Evolutionary conservation across 2,113 vertebrate genomes (phyloP).

Genomic region (Scomber japonicus): DNA sequence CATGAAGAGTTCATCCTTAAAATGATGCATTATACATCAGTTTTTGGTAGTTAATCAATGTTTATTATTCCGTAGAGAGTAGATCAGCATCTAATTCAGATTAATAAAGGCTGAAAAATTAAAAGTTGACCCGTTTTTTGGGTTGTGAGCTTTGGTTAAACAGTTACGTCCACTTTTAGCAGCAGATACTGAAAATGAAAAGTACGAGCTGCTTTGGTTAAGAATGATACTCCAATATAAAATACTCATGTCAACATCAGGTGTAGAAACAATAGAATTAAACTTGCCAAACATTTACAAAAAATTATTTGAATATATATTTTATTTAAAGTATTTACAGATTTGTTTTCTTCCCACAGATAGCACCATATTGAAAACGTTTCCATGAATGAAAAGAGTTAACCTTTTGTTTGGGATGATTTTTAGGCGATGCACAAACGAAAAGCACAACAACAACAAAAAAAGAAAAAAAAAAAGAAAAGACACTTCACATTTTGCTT

Average conservation of each 20-base stretch:
- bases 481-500: conserved; percentile 63
- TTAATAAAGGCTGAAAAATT: too few relatives aligned
- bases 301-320: conserved; percentile 70
- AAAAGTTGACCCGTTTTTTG: too few relatives aligned
- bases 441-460: conserved; percentile 43
- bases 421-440: conserved; percentile 50
- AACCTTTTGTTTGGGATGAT: conserved; percentile 54
- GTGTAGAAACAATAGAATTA: conserved; percentile 48
- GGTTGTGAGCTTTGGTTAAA: too few relatives aligned
- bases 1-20: neutral
- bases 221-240: neutral
- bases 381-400: conserved; percentile 58
- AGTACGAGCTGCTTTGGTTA: neutral
- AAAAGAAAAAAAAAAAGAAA: conserved; percentile 57
- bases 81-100: neutral
- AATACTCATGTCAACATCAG: conserved; percentile 1
- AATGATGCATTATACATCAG: neutral
- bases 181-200: neutral
- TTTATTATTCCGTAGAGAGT: neutral
- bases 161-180: neutral
- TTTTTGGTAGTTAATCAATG: neutral
- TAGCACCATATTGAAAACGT: conserved; percentile 78
- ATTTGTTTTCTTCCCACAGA: conserved; percentile 56
- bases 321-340: conserved; percentile 88
- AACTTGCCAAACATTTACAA: conserved; percentile 68